A percentile compares a stretch with the other conserved stretches of the same genome.
phyloP scores from a whole-genome alignment of 92 coral and sea anemone species.

The Montipora capitata region DNA sequence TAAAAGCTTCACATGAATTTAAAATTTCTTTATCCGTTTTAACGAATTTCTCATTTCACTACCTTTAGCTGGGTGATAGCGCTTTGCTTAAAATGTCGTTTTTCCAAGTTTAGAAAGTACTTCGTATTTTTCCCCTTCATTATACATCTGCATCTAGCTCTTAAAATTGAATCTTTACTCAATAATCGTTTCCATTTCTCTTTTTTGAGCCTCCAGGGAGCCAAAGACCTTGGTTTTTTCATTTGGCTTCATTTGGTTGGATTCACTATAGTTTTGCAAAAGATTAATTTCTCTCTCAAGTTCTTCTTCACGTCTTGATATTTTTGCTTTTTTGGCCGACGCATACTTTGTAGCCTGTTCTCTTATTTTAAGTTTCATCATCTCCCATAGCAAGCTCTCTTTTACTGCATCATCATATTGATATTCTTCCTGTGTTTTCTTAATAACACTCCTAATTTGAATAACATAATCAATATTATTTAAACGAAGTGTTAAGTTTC shows the following conservation, averaged over 20 bases:
- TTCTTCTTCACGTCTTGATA: background rate
- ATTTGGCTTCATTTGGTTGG: background rate
- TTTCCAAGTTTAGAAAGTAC: too few relatives aligned
- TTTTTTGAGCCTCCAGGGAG: too few relatives aligned
- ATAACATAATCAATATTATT: background rate
- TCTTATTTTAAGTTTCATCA: conserved; percentile 19
- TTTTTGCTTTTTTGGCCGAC: background rate
- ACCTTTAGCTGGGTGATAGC: too few relatives aligned
- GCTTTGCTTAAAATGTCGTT: too few relatives aligned
- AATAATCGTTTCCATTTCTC: too few relatives aligned
- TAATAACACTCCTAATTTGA: conserved; percentile 2
- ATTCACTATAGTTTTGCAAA: conserved; percentile 15
- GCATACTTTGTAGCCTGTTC: background rate
- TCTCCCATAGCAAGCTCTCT: conserved; percentile 1
- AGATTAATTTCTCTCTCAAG: background rate
- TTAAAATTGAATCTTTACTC: too few relatives aligned
- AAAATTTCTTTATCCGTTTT: too few relatives aligned
- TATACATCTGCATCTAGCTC: too few relatives aligned
- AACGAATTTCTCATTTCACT: too few relatives aligned
- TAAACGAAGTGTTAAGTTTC: background rate
- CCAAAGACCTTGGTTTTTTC: too few relatives aligned
- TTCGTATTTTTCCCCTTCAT: too few relatives aligned
- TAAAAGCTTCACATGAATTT: too few relatives aligned
- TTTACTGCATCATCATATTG: conserved; percentile 1
- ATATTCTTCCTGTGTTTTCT: conserved; percentile 18